Evolutionary conservation across 2,797 vertebrate genomes (phyloP).

Genomic region (Bucorvus abyssinicus): DNA sequence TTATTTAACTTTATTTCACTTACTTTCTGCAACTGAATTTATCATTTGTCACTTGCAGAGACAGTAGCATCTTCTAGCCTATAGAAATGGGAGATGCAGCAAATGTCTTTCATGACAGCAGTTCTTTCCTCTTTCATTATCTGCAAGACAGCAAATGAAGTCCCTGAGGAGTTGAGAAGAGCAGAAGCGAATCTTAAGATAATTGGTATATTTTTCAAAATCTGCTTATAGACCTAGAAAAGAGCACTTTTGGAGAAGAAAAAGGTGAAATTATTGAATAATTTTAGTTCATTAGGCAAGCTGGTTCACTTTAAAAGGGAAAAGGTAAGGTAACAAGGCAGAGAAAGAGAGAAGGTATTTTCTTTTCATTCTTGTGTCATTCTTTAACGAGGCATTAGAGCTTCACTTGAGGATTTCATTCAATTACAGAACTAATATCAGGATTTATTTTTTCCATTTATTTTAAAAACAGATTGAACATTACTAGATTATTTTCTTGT

Average conservation of each 20-base stretch:
- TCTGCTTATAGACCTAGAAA: neutral
- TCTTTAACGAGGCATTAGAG: neutral
- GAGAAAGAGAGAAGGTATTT: neutral
- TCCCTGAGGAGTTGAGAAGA: neutral
- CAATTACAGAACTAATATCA: neutral
- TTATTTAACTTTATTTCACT: neutral
- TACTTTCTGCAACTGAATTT: neutral
- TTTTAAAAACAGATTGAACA: neutral
- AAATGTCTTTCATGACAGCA: neutral
- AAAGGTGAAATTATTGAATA: neutral
- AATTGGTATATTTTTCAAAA: constrained; percentile 18
- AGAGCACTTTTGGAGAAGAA: neutral
- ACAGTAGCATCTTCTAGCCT: neutral
- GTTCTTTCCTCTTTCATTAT: neutral
- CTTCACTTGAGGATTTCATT: neutral
- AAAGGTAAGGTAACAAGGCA: neutral
- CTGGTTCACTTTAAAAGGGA: neutral
- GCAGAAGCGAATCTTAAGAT: neutral
- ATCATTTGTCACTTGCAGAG: neutral
- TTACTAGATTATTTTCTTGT: neutral
- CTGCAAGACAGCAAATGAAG: neutral
- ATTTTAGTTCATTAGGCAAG: neutral
- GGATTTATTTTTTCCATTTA: neutral
- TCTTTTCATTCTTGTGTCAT: neutral
- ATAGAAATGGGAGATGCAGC: neutral